Evolutionary conservation across 92 coral and sea anemone genomes (phyloP).

Genomic region (Heteractis magnifica): DNA sequence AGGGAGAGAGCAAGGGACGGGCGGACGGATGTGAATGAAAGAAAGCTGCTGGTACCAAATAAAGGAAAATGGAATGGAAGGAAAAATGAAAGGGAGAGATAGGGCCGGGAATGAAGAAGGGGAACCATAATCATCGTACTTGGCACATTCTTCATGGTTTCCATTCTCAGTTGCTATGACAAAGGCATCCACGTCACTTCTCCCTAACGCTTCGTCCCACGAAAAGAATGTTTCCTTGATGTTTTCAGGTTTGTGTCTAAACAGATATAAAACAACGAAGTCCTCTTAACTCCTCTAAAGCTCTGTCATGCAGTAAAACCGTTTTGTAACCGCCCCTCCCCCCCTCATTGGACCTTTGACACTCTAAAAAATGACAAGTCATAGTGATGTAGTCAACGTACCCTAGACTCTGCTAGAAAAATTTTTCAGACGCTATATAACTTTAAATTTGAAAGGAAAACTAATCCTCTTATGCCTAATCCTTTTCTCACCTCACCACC

Average conservation of each 20-base stretch:
- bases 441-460: too few species aligned
- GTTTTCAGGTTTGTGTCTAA: conserved; percentile 63
- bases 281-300: too few species aligned
- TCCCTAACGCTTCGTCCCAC: conserved; percentile 62
- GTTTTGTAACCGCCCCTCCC: too few species aligned
- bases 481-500: background rate
- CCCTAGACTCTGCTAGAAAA: too few species aligned
- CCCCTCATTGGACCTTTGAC: too few species aligned
- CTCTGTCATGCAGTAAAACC: background rate
- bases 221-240: conserved; percentile 48
- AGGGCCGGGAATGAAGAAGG: background rate
- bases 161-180: conserved; percentile 69
- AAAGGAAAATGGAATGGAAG: background rate
- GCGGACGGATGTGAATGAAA: background rate
- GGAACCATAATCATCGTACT: conserved; percentile 38
- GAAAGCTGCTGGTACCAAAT: background rate
- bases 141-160: conserved; percentile 71
- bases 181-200: conserved; percentile 69
- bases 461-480: background rate
- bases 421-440: too few species aligned
- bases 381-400: too few species aligned
- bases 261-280: background rate
- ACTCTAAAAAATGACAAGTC: too few species aligned
- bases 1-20: too few species aligned
- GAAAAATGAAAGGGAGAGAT: background rate